A percentile compares a stretch with the other conserved stretches of the same genome.
These are phyloP conservation scores for Cephalopterus ornatus DNA, from an alignment of 2,113 vertebrate genomes.

Conservation along the genomic window DNA sequence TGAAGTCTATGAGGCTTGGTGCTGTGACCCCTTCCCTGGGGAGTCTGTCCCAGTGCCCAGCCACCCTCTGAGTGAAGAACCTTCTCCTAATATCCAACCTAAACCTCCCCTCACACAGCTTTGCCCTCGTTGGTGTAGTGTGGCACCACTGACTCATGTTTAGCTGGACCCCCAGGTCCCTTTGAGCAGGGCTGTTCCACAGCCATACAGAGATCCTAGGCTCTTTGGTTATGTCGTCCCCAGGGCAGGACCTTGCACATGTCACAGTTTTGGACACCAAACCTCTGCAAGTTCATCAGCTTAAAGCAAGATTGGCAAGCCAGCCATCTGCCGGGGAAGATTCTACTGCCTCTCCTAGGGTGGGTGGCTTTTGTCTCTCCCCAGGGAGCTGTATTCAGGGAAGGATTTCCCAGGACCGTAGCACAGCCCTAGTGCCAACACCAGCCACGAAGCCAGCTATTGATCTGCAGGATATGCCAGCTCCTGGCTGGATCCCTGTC, in stretches of 20 bases:
- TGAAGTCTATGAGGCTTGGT: neutral
- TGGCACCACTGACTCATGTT: neutral
- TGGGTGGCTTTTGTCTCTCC: neutral
- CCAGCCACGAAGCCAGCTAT: neutral
- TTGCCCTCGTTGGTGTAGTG: neutral
- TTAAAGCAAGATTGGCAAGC: neutral
- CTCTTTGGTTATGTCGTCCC: neutral
- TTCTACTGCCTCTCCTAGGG: neutral
- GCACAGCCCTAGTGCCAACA: neutral
- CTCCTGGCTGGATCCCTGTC: neutral
- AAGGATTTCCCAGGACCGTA: fast-evolving
- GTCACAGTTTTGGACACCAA: neutral
- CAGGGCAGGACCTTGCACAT: neutral
- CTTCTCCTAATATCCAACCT: neutral
- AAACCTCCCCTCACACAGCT: neutral
- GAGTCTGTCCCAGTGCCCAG: neutral
- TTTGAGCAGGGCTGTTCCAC: neutral
- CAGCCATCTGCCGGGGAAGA: fast-evolving
- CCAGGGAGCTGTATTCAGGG: fast-evolving
- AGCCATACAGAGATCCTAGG: neutral
- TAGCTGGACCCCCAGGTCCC: neutral
- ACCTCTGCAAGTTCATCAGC: neutral
- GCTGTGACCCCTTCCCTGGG: neutral
- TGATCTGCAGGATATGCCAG: fast-evolving
- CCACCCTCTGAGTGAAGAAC: neutral